Evolutionary conservation across 1,140 invertebrate species (phyloP).

Genomic region (Anoplolepis gracilipes): DNA sequence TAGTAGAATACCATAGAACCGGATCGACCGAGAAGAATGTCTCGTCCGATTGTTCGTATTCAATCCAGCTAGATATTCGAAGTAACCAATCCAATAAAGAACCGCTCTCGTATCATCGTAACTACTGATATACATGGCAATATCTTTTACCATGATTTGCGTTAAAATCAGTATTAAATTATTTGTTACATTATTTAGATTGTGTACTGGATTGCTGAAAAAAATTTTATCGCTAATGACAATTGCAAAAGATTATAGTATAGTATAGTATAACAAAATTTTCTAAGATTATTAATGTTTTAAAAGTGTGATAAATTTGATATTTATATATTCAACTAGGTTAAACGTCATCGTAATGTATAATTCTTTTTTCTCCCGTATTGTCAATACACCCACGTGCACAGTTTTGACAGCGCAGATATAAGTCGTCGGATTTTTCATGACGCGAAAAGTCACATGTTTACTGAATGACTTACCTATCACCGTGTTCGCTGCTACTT

Average conservation of each 20-base stretch:
- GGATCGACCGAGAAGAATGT: constrained; percentile 29
- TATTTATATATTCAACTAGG: background rate
- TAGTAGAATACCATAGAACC: constrained; percentile 11
- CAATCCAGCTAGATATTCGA: background rate
- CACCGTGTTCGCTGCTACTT: constrained; percentile 85
- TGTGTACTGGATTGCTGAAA: too few species aligned
- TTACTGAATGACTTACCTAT: constrained; percentile 82
- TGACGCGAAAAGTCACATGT: background rate
- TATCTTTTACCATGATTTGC: background rate
- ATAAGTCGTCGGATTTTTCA: background rate
- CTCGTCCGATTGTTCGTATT: background rate
- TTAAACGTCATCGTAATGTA: background rate
- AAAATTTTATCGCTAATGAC: background rate
- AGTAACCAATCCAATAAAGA: background rate
- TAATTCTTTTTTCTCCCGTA: background rate
- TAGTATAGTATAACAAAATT: background rate
- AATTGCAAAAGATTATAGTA: background rate
- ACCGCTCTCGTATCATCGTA: background rate
- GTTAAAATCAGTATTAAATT: background rate
- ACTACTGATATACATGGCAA: background rate
- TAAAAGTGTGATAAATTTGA: background rate
- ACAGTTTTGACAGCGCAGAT: background rate
- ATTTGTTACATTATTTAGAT: background rate
- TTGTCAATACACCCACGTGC: constrained; percentile 3
- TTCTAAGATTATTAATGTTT: background rate